Evolutionary conservation across 2,888 invertebrate species (phyloP), one percentile per base, ranked within the genome.

Genomic region (Leptodirus hochenwartii): DNA sequence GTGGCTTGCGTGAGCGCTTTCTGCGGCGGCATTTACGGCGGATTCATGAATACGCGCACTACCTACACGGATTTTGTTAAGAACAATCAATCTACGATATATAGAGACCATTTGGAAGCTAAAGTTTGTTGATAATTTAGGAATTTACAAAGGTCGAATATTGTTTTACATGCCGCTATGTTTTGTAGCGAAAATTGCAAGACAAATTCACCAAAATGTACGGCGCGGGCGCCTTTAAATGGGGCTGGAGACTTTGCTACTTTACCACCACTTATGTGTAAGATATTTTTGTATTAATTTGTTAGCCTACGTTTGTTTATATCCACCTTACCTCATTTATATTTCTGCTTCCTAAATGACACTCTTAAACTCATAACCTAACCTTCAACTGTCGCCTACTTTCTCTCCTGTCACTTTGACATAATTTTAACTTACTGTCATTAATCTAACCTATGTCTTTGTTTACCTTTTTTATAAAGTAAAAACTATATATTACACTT

Each of bases 201-300:
- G 71, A 78, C 47, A 56, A 61, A 47, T 70, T 81, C 2, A 71
- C 69, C 0, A 27, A 70, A 11, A 66, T 64, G 38, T 77, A 82
- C 54, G 68, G 66, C 1, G 75, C 62, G 54, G 81, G 80, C n/a
- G 79, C 71, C 1, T 62, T 61, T 10, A 62, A 58, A 40, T 74
- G 74, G 68, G 73, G 71, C 3, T 71, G 70, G 70, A 62, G 74
- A 42, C 45, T 81, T 15, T 63, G 64, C 4, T 45, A 69, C 1
- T 84, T 84, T 43, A 64, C 69, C 22, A 64, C 67, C 15, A 51
- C 67, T 10, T 82, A 74, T 51, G 63, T 68, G 82, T 81, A 58
- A 58, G 62, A 15, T 11, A 15, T n/a, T 10, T 17, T 3, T n/a
- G 5, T 22, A n/a, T n/a, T n/a, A n/a, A n/a, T n/a, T n/a, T n/a